A percentile compares a stretch with the other conserved stretches of the same genome.
These are phyloP conservation scores for Limonius californicus DNA, from an alignment of 1,140 invertebrate species.

Conservation along the genomic window DNA sequence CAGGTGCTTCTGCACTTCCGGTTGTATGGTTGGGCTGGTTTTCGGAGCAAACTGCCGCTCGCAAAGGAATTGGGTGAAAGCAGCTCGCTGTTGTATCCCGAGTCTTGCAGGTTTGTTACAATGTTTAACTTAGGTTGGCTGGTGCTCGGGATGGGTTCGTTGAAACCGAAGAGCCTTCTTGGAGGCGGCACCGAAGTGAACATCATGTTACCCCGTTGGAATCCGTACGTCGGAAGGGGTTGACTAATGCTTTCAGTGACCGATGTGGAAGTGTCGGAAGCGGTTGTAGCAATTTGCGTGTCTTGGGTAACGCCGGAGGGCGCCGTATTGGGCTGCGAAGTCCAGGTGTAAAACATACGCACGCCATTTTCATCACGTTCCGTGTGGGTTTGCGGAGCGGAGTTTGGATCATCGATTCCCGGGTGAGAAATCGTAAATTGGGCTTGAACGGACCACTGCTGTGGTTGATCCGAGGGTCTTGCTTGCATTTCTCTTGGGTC, in stretches of 20 bases:
- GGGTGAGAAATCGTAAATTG: slow-evolving; percentile 56
- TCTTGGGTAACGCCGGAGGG: slow-evolving; percentile 22
- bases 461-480: slow-evolving; percentile 25
- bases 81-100: slow-evolving; percentile 53
- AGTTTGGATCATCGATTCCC: slow-evolving; percentile 29
- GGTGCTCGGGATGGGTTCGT: not conserved
- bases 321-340: slow-evolving; percentile 32
- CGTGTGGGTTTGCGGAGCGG: slow-evolving; percentile 35
- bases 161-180: not conserved
- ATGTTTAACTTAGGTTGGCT: not conserved
- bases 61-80: slow-evolving; percentile 45
- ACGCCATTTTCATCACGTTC: slow-evolving; percentile 45
- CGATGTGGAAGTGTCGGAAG: not conserved
- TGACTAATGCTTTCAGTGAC: slow-evolving; percentile 2
- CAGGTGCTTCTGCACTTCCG: slow-evolving; percentile 62
- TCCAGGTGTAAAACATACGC: slow-evolving; percentile 53
- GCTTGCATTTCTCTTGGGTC: not conserved
- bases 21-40: slow-evolving; percentile 38
- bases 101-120: slow-evolving; percentile 28
- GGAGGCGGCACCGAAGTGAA: slow-evolving; percentile 53
- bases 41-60: slow-evolving; percentile 36
- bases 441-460: slow-evolving; percentile 59
- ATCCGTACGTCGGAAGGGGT: slow-evolving; percentile 40
- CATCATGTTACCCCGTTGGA: slow-evolving; percentile 53
- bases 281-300: slow-evolving; percentile 5